Evolutionary conservation across 2,113 vertebrate species (phyloP), one percentile per base, ranked within the genome.

Genomic region (Rafetus swinhoei): DNA sequence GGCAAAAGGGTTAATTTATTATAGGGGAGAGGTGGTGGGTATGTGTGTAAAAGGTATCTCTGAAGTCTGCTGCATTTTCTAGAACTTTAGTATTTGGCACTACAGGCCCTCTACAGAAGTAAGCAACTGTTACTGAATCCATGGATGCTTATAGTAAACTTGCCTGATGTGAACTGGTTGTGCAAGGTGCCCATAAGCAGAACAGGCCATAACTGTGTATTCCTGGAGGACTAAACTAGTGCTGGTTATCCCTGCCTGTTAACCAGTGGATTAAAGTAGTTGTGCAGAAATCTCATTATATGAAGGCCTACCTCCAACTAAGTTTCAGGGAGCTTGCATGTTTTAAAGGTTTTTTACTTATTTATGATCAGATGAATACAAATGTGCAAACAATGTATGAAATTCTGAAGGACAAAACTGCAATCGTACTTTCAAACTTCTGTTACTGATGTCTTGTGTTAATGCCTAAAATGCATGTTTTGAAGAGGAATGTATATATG

Each of bases 91-190:
- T 39, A 18, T 74, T 9, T 74, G 8, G 21, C 11, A 5, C 11
- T 50, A 39, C 12, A 76, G 74, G 74, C 10, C 10, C 74, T 50
- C 22, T 13, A 45, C 12, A 22, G 6, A 12, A 76, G 72, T 21
- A 45, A 22, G 22, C 22, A 45, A 77, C 39, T 50, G 11, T 45
- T 45, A 65, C 21, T 12, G 21, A 35, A 22, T 11, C 11, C n/a
- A 9, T 72, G 69, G 32, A 10, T 74, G 35, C n/a, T 72, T 21
- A 35, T 5, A 12, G 12, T 22, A 22, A 45, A 1, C 35, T 27
- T 82, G 53, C 4, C 0, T n/a, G 79, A 0, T 2, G 11, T 35
- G 11, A 0, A 15, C 1, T 2, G 62, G n/a, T 2, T n/a, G 50
- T 25, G 12, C 7, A 11, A 84, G n/a, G 81, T 0, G 25, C 9